Percentiles rank a stretch among this genome's conserved stretches.
These are phyloP conservation scores for Acrocera orbiculus DNA, from an alignment of 2,888 invertebrate genomes.

Conservation along the genomic window DNA sequence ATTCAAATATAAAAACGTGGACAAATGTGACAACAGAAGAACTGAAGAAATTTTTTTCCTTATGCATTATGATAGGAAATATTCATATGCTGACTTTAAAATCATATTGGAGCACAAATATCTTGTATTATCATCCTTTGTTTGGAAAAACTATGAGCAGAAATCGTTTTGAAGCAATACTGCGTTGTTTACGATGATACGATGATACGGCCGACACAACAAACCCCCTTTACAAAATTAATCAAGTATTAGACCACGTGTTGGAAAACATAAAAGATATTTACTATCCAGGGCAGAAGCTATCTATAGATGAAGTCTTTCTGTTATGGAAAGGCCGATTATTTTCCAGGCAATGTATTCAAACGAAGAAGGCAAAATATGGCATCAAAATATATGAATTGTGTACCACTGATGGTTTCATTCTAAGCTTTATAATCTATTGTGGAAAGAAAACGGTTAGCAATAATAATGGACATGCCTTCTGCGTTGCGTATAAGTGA, in stretches of 20 bases:
- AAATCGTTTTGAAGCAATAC: background rate
- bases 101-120: no score
- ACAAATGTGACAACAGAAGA: no score
- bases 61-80: no score
- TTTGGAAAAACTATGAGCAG: background rate
- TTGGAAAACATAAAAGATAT: background rate
- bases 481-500: background rate
- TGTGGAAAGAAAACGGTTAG: background rate
- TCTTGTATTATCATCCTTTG: no score
- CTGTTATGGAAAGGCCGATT: slow-evolving; percentile 1
- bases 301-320: slow-evolving; percentile 1
- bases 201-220: background rate
- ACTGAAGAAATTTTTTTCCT: no score
- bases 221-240: background rate
- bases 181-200: background rate
- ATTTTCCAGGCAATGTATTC: no score
- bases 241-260: background rate
- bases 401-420: background rate
- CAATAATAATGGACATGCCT: background rate
- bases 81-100: no score
- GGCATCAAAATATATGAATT: background rate
- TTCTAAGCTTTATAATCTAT: slow-evolving; percentile 1
- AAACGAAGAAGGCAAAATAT: background rate
- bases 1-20: no score
- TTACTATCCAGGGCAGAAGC: slow-evolving; percentile 1